A percentile compares a stretch with the other conserved stretches of the same genome.
These are phyloP conservation scores for Montipora capricornis DNA, from an alignment of 64 coral and sea anemone species.

Conservation along the genomic window DNA sequence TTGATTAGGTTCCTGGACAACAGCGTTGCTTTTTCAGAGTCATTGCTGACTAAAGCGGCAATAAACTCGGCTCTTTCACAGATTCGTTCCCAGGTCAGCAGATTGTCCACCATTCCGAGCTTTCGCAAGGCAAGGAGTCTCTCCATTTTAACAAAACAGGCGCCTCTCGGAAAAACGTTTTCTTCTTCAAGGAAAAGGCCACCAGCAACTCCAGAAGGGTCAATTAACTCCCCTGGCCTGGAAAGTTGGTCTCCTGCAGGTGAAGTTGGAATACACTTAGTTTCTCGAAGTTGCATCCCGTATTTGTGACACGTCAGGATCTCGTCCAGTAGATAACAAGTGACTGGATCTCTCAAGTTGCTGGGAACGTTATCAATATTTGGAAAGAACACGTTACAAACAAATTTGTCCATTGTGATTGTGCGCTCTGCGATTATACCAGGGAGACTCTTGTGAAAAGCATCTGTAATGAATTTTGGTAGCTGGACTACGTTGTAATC, in stretches of 20 bases:
- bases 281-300: constrained; percentile 45
- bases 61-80: constrained; percentile 82
- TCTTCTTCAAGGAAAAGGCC: constrained; percentile 81
- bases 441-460: constrained; percentile 61
- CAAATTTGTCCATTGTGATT: constrained; percentile 82
- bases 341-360: constrained; percentile 71
- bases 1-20: constrained; percentile 66
- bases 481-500: constrained; percentile 82
- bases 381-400: constrained; percentile 78
- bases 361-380: constrained; percentile 63
- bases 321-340: constrained; percentile 82
- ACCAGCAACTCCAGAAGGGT: constrained; percentile 74
- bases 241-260: constrained; percentile 65
- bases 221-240: constrained; percentile 72
- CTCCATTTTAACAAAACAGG: constrained; percentile 67
- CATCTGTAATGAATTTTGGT: constrained; percentile 59
- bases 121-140: constrained; percentile 82
- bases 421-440: constrained; percentile 61
- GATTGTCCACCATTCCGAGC: constrained; percentile 87
- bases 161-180: constrained; percentile 83
- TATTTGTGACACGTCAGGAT: constrained; percentile 48
- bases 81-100: constrained; percentile 83
- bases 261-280: constrained; percentile 81
- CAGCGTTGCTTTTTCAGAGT: constrained; percentile 68
- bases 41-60: constrained; percentile 43